These are phyloP conservation scores for Pammene aurita DNA, from an alignment of 2,888 invertebrate species.

Conservation along the genomic window DNA sequence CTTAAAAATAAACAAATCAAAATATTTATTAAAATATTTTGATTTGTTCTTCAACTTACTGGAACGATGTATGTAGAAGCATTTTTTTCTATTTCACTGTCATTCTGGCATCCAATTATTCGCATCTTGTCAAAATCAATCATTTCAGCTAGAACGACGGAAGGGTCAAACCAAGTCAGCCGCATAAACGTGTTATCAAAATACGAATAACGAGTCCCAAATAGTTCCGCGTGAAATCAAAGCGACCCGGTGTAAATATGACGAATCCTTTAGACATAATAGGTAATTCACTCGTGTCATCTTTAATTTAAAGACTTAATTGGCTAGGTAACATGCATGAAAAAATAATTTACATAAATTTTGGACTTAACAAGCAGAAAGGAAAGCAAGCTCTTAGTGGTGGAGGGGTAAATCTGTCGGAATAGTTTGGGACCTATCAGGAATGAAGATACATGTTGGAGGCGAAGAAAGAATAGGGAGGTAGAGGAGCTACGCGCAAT, in stretches of 20 bases:
- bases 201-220: constrained; percentile 41
- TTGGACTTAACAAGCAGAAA: too few species aligned
- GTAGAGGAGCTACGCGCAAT: too few species aligned
- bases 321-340: not conserved
- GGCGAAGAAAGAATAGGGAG: too few species aligned
- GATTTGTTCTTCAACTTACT: too few species aligned
- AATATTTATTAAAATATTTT: too few species aligned
- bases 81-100: constrained; percentile 4
- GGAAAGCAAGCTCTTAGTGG: too few species aligned
- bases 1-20: too few species aligned
- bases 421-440: too few species aligned
- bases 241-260: not conserved
- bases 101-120: constrained; percentile 19
- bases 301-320: not conserved
- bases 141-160: constrained; percentile 38
- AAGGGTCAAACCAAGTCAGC: constrained; percentile 49
- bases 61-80: too few species aligned
- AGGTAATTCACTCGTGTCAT: not conserved
- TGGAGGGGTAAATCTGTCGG: too few species aligned
- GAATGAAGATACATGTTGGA: too few species aligned
- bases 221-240: constrained; percentile 30
- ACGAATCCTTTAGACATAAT: not conserved
- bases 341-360: too few species aligned
- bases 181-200: constrained; percentile 53
- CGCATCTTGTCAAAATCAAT: constrained; percentile 29